These are phyloP conservation scores for Siphamia tubifer DNA, from an alignment of 2,113 vertebrate species.

Conservation along the genomic window DNA sequence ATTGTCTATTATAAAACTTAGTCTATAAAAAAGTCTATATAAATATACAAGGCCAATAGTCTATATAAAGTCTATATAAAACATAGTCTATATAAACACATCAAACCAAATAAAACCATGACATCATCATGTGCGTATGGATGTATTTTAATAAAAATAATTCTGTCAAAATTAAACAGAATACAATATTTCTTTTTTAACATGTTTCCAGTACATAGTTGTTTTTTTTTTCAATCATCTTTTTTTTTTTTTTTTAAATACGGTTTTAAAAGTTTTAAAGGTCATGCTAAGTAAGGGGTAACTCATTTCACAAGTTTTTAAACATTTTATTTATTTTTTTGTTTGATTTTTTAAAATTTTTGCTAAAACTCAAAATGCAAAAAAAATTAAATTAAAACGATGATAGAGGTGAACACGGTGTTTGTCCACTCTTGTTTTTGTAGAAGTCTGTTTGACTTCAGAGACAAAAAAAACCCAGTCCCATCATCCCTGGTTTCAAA, in stretches of 20 bases:
- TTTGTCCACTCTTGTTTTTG: too few species aligned
- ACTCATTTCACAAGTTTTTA: constrained; percentile 84
- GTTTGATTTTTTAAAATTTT: too few species aligned
- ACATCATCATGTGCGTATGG: constrained; percentile 82
- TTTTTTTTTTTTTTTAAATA: constrained; percentile 78
- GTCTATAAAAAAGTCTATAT: too few species aligned
- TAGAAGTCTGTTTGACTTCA: constrained; percentile 22
- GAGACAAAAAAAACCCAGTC: too few species aligned
- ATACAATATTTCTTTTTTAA: constrained; percentile 88
- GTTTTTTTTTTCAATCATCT: constrained; percentile 74
- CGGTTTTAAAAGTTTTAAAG: constrained; percentile 88
- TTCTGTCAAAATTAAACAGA: constrained; percentile 99
- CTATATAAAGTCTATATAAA: too few species aligned
- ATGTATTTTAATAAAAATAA: constrained; percentile 99
- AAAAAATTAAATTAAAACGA: constrained; percentile 77
- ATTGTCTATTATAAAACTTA: too few species aligned
- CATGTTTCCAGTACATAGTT: constrained; percentile 91
- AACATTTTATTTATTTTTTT: constrained; percentile 7
- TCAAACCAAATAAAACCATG: constrained; percentile 24
- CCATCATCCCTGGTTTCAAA: constrained; percentile 14
- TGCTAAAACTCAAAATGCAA: constrained; percentile 88
- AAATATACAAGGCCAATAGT: background rate
- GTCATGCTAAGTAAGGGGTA: constrained; percentile 93
- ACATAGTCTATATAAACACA: too few species aligned
- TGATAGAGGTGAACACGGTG: constrained; percentile 83